These are phyloP conservation scores for Coendou prehensilis DNA, from an alignment of 2,797 vertebrate genomes.

Conservation along the genomic window DNA sequence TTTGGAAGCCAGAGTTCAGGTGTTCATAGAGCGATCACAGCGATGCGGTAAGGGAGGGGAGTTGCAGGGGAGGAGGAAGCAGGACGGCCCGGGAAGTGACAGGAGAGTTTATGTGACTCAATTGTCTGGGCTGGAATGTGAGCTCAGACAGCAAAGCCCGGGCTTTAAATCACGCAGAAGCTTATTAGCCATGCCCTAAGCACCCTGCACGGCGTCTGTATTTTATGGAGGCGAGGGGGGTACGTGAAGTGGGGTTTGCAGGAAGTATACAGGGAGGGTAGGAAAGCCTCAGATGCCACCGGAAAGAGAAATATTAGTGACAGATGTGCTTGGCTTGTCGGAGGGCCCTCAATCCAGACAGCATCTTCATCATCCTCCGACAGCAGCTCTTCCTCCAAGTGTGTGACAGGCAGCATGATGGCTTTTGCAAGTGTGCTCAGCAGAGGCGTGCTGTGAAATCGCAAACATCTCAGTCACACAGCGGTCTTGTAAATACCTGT, in stretches of 20 bases:
- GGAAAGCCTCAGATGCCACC: neutral
- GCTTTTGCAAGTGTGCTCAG: slow-evolving; percentile 21
- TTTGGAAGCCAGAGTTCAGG: neutral
- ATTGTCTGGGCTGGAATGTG: neutral
- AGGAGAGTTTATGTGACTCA: neutral
- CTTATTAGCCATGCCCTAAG: neutral
- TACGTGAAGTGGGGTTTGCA: neutral
- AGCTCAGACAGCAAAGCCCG: neutral
- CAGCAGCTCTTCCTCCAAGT: neutral
- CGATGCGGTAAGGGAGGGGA: neutral
- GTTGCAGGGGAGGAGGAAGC: neutral
- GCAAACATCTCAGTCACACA: neutral
- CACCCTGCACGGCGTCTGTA: neutral
- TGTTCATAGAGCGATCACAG: neutral
- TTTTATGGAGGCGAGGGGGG: neutral
- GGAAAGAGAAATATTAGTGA: slow-evolving; percentile 37
- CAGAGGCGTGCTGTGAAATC: neutral
- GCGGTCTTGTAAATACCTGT: slow-evolving; percentile 12
- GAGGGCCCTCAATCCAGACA: neutral
- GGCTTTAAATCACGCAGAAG: neutral
- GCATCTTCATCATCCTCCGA: slow-evolving; percentile 27
- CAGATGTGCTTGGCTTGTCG: neutral
- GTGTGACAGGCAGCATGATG: neutral
- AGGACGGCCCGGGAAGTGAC: neutral
- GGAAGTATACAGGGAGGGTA: neutral